Percentiles rank a stretch among this genome's conserved stretches.
These are phyloP conservation scores for Drosophila sordidula DNA, from an alignment of 2,888 invertebrate genomes.

Conservation along the genomic window DNA sequence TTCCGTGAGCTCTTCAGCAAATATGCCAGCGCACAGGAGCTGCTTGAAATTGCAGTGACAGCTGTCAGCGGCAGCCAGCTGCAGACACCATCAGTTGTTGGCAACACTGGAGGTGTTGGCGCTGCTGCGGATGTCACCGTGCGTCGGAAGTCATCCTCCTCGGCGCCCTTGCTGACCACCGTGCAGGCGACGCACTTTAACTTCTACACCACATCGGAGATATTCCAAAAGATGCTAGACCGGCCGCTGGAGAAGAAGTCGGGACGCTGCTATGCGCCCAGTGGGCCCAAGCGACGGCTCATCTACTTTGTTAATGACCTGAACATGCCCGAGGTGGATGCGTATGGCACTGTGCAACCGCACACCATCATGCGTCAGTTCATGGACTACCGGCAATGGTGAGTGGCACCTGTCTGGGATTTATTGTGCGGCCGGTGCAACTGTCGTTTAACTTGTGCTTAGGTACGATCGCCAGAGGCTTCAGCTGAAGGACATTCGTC, in stretches of 20 bases:
- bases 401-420: neutral
- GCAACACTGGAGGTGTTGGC: neutral
- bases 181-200: constrained; percentile 87
- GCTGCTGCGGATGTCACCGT: constrained; percentile 16
- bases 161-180: constrained; percentile 63
- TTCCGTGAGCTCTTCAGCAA: constrained; percentile 89
- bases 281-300: constrained; percentile 90
- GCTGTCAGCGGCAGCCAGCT: constrained; percentile 86
- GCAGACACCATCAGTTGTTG: constrained; percentile 14
- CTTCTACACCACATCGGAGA: constrained; percentile 96
- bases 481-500: constrained; percentile 94
- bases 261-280: constrained; percentile 96
- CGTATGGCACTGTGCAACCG: constrained; percentile 97
- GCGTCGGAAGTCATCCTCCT: constrained; percentile 86
- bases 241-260: constrained; percentile 98
- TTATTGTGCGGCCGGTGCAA: neutral
- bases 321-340: constrained; percentile 99
- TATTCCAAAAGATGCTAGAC: constrained; percentile 95
- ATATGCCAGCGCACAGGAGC: constrained; percentile 73
- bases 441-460: neutral
- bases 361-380: constrained; percentile 97
- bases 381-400: constrained; percentile 98
- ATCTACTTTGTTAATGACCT: constrained; percentile 98
- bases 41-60: constrained; percentile 88
- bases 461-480: constrained; percentile 92